A percentile compares a stretch with the other conserved stretches of the same genome.
Evolutionary conservation across 2,113 vertebrate species (phyloP).

Genomic region (Hypomesus transpacificus): DNA sequence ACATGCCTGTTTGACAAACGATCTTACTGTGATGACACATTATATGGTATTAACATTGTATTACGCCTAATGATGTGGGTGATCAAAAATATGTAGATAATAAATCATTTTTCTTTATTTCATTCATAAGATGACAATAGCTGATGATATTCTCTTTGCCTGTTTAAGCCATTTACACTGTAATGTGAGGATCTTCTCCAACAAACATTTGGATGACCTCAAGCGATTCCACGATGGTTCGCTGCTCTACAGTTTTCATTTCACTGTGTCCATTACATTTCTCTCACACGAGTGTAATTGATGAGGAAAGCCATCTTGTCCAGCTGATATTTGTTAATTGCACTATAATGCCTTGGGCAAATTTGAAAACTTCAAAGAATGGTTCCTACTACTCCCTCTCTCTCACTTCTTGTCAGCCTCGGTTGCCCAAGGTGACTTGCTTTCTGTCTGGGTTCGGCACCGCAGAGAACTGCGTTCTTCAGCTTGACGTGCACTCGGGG

Average conservation of each 20-base stretch:
- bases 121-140: conserved; percentile 39
- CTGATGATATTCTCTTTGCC: conserved; percentile 36
- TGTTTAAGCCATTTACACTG: not conserved
- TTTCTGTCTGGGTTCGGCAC: conserved; percentile 28
- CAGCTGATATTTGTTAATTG: too few species aligned
- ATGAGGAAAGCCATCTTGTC: too few species aligned
- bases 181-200: too few species aligned
- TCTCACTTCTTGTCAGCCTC: conserved; percentile 21
- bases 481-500: too few species aligned
- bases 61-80: conserved; percentile 67
- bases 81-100: conserved; percentile 62
- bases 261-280: too few species aligned
- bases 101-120: conserved; percentile 58
- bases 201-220: too few species aligned
- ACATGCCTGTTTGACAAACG: conserved; percentile 62
- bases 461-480: not conserved
- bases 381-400: conserved; percentile 18
- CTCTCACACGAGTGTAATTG: too few species aligned
- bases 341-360: too few species aligned
- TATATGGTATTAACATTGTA: conserved; percentile 65
- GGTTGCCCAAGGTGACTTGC: conserved; percentile 13
- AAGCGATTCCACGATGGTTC: too few species aligned
- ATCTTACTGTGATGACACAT: conserved; percentile 55
- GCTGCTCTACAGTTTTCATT: too few species aligned
- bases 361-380: too few species aligned